These are phyloP conservation scores for Lithobius niger DNA, from an alignment of 1,140 invertebrate species.

Conservation along the genomic window DNA sequence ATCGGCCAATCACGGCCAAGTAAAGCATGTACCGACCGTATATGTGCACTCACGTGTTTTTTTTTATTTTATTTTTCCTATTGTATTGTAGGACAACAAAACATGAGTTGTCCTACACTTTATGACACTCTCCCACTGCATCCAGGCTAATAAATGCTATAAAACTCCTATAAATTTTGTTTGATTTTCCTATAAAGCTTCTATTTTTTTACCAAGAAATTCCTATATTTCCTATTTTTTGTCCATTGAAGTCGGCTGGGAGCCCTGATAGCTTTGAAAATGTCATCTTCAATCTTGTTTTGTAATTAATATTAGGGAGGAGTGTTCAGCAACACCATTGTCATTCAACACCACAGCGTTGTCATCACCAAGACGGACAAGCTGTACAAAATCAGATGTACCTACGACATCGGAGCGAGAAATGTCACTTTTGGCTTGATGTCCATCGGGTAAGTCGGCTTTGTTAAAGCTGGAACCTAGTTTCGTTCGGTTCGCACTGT, in stretches of 20 bases:
- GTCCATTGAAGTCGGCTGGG: too few relatives aligned
- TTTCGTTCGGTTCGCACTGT: neutral
- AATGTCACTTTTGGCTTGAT: constrained; percentile 96
- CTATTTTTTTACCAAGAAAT: too few relatives aligned
- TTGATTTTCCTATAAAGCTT: too few relatives aligned
- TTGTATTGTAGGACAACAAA: too few relatives aligned
- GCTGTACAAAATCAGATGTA: constrained; percentile 92
- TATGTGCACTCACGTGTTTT: too few relatives aligned
- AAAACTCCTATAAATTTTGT: too few relatives aligned
- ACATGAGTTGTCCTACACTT: too few relatives aligned
- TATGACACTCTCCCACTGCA: too few relatives aligned
- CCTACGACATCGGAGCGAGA: constrained; percentile 90
- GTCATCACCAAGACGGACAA: constrained; percentile 95
- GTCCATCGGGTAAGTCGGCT: constrained; percentile 58
- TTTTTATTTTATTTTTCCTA: constrained; percentile 32
- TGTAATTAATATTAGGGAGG: constrained; percentile 50
- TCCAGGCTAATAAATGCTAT: too few relatives aligned
- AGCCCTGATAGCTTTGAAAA: too few relatives aligned
- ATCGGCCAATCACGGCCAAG: constrained; percentile 40
- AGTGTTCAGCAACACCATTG: constrained; percentile 86
- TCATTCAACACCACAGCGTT: constrained; percentile 86
- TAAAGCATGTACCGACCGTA: constrained; percentile 14
- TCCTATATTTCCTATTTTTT: too few relatives aligned
- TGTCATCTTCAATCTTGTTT: too few relatives aligned
- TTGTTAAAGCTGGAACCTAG: neutral